Evolutionary conservation across 2,888 invertebrate species (phyloP), one percentile per base, ranked within the genome.

Genomic region (Parthenolecanium corni): DNA sequence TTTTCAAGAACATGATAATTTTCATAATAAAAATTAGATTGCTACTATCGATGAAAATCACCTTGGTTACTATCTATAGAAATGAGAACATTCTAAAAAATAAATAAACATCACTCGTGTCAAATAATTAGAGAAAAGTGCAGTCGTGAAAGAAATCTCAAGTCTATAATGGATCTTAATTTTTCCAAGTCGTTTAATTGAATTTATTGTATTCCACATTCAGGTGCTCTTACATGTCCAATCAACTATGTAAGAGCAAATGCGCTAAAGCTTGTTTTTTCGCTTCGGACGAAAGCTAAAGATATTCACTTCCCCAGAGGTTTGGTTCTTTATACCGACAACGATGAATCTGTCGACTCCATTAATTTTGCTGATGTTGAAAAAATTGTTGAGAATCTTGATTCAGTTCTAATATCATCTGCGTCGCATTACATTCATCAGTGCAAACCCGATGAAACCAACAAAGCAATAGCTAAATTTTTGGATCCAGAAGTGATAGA

Each of bases 191-290:
- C n/a, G n/a, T n/a, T n/a, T n/a, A n/a, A n/a, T n/a, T n/a, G n/a
- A n/a, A n/a, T n/a, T n/a, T n/a, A n/a, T n/a, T n/a, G n/a, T n/a
- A n/a, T n/a, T n/a, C n/a, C n/a, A n/a, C n/a, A n/a, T 75, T 21
- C 74, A 80, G 80, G 70, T 68, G 78, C 79, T 0, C 71, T 79
- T 40, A 80, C 78, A 1, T 73, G 76, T 1, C 78, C 80, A 0
- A 70, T 81, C 14, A 79, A 81, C 69, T 81, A 79, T 71, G 81
- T 81, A 69, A 73, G 81, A 49, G 78, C 78, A 1, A 78, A 78
- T 68, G 72, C 76, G 66, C 36, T 63, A 14, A 44, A 21, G 14
- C 16, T 52, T 16, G 2, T 2, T 4, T 31, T 14, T 14, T 36
- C 42, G 1, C 12, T 21, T 14, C 16, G 20, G 5, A 63, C 53